A percentile compares a stretch with the other conserved stretches of the same genome.
phyloP scores from a whole-genome alignment of 2,113 vertebrate genomes.

The Bufo bufo region DNA sequence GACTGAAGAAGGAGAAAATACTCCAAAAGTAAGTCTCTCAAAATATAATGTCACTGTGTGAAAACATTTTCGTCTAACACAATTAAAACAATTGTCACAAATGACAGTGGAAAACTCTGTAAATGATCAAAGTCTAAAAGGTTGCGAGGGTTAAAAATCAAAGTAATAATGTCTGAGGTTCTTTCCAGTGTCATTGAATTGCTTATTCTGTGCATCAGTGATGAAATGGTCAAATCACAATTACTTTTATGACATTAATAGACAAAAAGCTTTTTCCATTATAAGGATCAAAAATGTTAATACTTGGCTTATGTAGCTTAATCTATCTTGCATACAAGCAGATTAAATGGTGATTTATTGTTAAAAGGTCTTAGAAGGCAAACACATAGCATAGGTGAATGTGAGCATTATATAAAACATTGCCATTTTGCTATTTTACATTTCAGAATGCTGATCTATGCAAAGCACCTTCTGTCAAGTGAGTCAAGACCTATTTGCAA shows the following conservation, averaged over 20 bases:
- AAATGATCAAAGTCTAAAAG: conserved; percentile 45
- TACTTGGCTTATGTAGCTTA: conserved; percentile 54
- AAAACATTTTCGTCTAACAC: conserved; percentile 1
- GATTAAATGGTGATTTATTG: conserved; percentile 55
- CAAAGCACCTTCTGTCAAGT: conserved; percentile 63
- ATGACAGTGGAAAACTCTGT: conserved; percentile 34
- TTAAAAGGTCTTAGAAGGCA: conserved; percentile 40
- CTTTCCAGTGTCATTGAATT: conserved; percentile 51
- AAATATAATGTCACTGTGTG: background rate
- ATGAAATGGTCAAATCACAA: conserved; percentile 51
- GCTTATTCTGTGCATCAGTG: conserved; percentile 30
- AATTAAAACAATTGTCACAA: conserved; percentile 32
- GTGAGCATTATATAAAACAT: conserved; percentile 60
- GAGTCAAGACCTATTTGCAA: conserved; percentile 61
- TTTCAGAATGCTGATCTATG: conserved; percentile 62
- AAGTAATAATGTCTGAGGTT: conserved; percentile 45
- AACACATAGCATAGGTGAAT: conserved; percentile 56
- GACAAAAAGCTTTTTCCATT: conserved; percentile 57
- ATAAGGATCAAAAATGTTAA: conserved; percentile 57
- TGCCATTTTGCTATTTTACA: conserved; percentile 62
- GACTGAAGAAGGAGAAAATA: background rate
- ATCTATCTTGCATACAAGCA: conserved; percentile 49
- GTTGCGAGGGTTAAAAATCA: conserved; percentile 35
- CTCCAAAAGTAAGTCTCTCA: background rate
- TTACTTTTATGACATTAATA: conserved; percentile 52